Base-by-base conservation (phyloP, 2,113 vertebrate genomes). In the Hypomesus transpacificus region DNA sequence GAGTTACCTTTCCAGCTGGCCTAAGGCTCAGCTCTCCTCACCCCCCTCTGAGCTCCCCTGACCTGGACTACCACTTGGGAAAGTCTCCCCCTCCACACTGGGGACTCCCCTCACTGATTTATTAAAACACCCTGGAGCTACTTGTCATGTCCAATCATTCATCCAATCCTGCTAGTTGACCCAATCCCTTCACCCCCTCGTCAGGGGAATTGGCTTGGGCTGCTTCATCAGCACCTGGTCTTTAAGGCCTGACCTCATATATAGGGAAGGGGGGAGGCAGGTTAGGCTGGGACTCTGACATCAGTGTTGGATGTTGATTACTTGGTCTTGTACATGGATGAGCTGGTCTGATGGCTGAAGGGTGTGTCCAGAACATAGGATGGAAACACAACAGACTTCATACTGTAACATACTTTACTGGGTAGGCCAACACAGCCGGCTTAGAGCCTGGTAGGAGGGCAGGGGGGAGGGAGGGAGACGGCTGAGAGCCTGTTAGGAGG, bases 231-330 rank as follows among this genome's bases (percentile, higher is more conserved):
- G 52, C 60, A 62, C 60, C 13, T 52, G 57, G 68, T 53, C 57
- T 39, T 52, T 54, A 85, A 68, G 46, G 67, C 57, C 60, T 57
- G 69, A 75, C 66, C 59, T 21, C 39, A 46, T 46, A 34, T 34
- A 34, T 7, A 61, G 65, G 14, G 63, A 71, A 59, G 28, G 39
- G 53, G 34, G 17, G n/a, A 7, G 14, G 57, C 39, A 7, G 60
- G 61, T 39, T 53, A 24, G 20, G 26, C 58, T 66, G 22, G 14
- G 22, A 76, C 64, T 34, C 50, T 66, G 52, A 73, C 50, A 63
- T 31, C 64, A 68, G 53, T 61, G 61, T 75, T 46, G 71, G 66
- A 70, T 75, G 66, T 68, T 68, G 63, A 78, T 78, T 66, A 64
- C 67, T 22, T 67, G 63, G 17, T 72, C 24, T 20, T 61, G 46